These are phyloP conservation scores for Aphelocoma californica DNA, from an alignment of 2,797 vertebrate species.

Conservation along the genomic window DNA sequence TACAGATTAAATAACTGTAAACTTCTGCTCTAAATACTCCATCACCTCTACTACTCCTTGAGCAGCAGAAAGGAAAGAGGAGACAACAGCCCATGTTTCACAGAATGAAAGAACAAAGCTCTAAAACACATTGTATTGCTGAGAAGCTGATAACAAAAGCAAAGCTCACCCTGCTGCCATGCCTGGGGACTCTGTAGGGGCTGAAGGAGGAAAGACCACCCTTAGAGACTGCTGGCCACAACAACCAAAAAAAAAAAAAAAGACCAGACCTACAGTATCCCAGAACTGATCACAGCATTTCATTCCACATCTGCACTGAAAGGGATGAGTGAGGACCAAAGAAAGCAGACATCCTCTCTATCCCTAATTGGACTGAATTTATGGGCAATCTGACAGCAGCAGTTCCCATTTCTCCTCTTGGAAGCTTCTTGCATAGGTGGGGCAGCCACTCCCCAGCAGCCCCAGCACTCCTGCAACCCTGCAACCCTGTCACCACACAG, in stretches of 20 bases:
- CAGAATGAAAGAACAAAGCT: background rate
- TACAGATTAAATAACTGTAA: background rate
- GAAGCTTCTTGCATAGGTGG: background rate
- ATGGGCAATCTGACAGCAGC: background rate
- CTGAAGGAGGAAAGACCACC: background rate
- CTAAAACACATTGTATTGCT: background rate
- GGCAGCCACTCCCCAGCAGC: background rate
- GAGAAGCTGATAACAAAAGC: background rate
- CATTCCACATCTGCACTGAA: background rate
- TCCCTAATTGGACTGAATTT: background rate
- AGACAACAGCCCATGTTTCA: background rate
- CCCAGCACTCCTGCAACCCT: background rate
- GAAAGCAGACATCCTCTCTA: background rate
- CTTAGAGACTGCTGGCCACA: background rate
- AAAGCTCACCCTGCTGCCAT: background rate
- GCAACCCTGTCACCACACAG: accelerated
- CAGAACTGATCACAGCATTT: background rate
- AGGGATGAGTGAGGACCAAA: background rate
- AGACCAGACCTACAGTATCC: background rate
- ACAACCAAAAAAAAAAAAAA: background rate
- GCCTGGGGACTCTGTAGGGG: background rate
- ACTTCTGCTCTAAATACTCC: background rate
- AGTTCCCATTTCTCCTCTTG: background rate
- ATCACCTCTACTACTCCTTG: background rate
- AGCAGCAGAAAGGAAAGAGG: background rate